These are phyloP conservation scores for Drosophila subquinaria DNA, from an alignment of 2,888 invertebrate genomes.

Conservation along the genomic window DNA sequence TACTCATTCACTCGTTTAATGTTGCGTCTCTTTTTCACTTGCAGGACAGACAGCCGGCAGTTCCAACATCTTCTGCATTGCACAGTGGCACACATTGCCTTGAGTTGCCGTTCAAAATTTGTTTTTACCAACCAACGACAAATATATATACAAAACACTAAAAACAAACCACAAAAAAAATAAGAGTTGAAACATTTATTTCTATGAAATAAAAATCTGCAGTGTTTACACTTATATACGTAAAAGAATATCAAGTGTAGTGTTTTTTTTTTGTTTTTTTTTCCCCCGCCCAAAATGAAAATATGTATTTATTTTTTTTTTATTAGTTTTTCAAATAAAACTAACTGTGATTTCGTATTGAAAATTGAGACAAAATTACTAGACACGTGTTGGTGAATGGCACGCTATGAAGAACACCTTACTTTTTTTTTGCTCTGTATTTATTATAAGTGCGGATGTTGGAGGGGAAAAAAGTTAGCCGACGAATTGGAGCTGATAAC, in stretches of 20 bases:
- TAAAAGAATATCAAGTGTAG: constrained; percentile 27
- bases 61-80: constrained; percentile 21
- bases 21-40: constrained; percentile 19
- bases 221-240: constrained; percentile 51
- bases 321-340: constrained; percentile 57
- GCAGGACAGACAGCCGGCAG: constrained; percentile 13
- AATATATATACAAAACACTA: constrained; percentile 17
- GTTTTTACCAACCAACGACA: constrained; percentile 29
- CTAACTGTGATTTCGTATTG: constrained; percentile 42
- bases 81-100: constrained; percentile 39
- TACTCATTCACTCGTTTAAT: not conserved
- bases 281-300: constrained; percentile 4
- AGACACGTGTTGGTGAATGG: not conserved
- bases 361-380: constrained; percentile 2
- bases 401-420: not conserved
- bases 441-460: not conserved
- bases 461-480: not conserved
- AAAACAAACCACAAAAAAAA: constrained; percentile 2
- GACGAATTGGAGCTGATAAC: not conserved
- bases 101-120: constrained; percentile 30
- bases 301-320: constrained; percentile 40
- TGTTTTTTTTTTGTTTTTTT: constrained; percentile 53
- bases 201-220: constrained; percentile 55
- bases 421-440: not conserved
- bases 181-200: constrained; percentile 42